Base-by-base conservation (phyloP, 2,113 vertebrate species). In the human region DNA sequence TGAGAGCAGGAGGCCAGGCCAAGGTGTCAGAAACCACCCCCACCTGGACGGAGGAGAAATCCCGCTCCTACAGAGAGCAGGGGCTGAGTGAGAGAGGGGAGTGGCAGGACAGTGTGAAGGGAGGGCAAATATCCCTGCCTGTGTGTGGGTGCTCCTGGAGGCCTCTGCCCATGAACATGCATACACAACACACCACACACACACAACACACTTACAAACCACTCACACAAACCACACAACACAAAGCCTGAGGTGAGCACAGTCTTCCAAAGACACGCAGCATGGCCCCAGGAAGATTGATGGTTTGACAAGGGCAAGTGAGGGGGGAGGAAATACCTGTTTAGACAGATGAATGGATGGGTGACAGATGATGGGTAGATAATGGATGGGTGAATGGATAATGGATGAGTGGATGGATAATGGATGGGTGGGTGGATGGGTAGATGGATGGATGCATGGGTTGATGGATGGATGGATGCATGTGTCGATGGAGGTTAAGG, bases 391-490 rank as follows among this genome's bases (percentile, higher is more conserved):
- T n/a, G 4, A 6, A 25, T 13, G 70, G 35, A 40, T 40, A 22
- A 40, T 72, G n/a, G 38, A 25, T 27, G 38, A 9, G 11, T 20
- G 55, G 55, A 1, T 55, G 55, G 52, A 55, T 55, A 32, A 30
- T 30, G 0, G 27, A 2, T 32, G 9, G 14, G 9, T 16, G 2
- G 38, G n/a, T 32, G 38, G 6, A 5, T 9, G 50, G 50, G 2
- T 50, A 3, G 50, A 50, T 50, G 50, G 50, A 50, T 50, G 50
- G 11, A 50, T 50, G 12, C 3, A 3, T 50, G 50, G 55, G 10
- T 40, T 38, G 59, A 27, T 61, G 25, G 59, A 61, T 61, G 35
- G 9, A 55, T 55, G 18, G 40, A 40, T 40, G 40, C 40, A 40
- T 40, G 40, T 40, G 40, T 40, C 40, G 40, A 40, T 40, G 40